Percentiles rank a stretch among this genome's conserved stretches.
Evolutionary conservation across 2,888 invertebrate genomes (phyloP).

Genomic region (Nudaria mundana): DNA sequence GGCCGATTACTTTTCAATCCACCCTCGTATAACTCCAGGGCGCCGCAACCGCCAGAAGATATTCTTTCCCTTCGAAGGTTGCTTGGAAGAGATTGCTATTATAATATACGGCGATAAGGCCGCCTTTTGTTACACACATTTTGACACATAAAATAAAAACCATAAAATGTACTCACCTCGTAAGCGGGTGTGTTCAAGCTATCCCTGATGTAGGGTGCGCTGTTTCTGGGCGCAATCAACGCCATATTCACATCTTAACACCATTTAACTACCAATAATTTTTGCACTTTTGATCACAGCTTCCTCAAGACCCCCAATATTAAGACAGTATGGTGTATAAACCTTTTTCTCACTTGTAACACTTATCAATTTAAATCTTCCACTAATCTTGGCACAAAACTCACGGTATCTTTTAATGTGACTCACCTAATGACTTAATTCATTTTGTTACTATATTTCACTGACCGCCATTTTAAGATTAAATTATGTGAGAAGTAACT

Average conservation of each 20-base stretch:
- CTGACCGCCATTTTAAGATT: not conserved
- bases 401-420: not conserved
- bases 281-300: not conserved
- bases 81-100: too few relatives aligned
- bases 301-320: not conserved
- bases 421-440: not conserved
- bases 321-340: not conserved
- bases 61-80: too few relatives aligned
- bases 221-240: slow-evolving; percentile 83
- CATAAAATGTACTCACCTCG: slow-evolving; percentile 79
- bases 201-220: slow-evolving; percentile 83
- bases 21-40: too few relatives aligned
- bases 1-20: too few relatives aligned
- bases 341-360: not conserved
- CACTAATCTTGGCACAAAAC: not conserved
- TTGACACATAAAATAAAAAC: not conserved
- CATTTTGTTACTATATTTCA: not conserved
- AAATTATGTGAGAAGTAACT: not conserved
- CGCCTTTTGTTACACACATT: too few relatives aligned
- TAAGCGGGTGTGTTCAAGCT: slow-evolving; percentile 85
- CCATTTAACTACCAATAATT: slow-evolving; percentile 19
- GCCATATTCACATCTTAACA: slow-evolving; percentile 71
- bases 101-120: too few relatives aligned
- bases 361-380: not conserved
- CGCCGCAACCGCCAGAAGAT: too few relatives aligned